Conservation (phyloP, 2,888 invertebrate genomes). For the Hemaris fuciformis region DNA sequence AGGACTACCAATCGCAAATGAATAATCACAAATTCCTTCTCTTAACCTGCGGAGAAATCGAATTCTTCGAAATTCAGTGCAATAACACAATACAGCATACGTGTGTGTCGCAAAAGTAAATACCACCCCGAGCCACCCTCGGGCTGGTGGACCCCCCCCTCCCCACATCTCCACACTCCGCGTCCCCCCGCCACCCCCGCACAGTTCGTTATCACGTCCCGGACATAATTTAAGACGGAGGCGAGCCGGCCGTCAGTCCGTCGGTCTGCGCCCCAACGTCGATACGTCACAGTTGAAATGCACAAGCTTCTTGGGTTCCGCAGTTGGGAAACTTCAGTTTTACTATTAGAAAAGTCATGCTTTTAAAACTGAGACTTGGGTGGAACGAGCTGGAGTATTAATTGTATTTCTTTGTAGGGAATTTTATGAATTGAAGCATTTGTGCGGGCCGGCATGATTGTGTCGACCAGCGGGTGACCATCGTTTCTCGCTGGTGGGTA, state of each 20-base stretch:
- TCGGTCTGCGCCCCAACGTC: slow-evolving; percentile 18
- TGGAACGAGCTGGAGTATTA: neutral
- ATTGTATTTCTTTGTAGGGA: neutral
- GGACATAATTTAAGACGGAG: slow-evolving; percentile 76
- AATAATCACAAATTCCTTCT: neutral
- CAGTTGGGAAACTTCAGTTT: neutral
- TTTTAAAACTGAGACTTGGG: too few relatives aligned
- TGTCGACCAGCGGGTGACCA: too few relatives aligned
- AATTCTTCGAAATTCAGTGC: slow-evolving; percentile 12
- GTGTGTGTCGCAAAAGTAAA: slow-evolving; percentile 27
- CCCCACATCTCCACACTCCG: too few relatives aligned
- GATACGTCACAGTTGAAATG: slow-evolving; percentile 11
- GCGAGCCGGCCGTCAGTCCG: slow-evolving; percentile 27
- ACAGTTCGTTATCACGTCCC: slow-evolving; percentile 65
- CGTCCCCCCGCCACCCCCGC: slow-evolving; percentile 11
- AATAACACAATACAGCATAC: slow-evolving; percentile 24
- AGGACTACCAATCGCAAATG: neutral
- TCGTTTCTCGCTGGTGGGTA: too few relatives aligned
- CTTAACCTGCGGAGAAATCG: slow-evolving; percentile 6
- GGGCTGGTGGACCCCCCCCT: neutral
- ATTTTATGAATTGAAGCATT: too few relatives aligned
- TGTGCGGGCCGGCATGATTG: too few relatives aligned
- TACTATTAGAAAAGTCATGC: too few relatives aligned
- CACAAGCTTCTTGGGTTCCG: neutral
- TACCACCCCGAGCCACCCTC: slow-evolving; percentile 14